phyloP scores from a whole-genome alignment of 2,797 vertebrate species.

The Ctenosaura bakeri region DNA sequence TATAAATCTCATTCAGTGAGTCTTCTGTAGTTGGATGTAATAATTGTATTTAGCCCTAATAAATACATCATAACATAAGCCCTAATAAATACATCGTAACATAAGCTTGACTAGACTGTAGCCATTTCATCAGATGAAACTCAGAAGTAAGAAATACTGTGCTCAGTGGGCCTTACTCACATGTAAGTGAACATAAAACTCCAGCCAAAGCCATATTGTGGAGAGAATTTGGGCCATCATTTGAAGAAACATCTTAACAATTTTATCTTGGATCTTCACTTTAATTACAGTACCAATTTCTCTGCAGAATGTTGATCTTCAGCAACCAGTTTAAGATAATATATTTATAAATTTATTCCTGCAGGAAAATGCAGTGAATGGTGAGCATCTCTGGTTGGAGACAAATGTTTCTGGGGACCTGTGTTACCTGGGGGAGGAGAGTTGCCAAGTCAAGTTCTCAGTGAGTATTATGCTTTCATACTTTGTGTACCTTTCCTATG shows the following conservation, averaged over 20 bases:
- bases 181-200: not conserved
- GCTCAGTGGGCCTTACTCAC: not conserved
- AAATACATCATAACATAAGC: not conserved
- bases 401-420: slow-evolving; percentile 97
- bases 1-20: not conserved
- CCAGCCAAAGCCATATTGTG: not conserved
- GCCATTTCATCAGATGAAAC: not conserved
- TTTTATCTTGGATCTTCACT: not conserved
- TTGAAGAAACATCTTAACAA: not conserved
- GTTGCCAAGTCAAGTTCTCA: slow-evolving; percentile 93
- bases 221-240: not conserved
- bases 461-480: slow-evolving; percentile 85
- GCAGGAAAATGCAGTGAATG: slow-evolving; percentile 95
- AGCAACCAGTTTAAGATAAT: slow-evolving; percentile 16
- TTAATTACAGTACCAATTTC: not conserved
- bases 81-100: not conserved
- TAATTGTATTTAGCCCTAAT: not conserved
- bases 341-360: slow-evolving; percentile 44
- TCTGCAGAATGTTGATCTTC: rapidly evolving
- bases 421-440: slow-evolving; percentile 96
- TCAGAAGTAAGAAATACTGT: not conserved
- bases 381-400: slow-evolving; percentile 97
- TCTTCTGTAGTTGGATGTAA: not conserved
- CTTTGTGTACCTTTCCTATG: not conserved
- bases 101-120: not conserved